Base-by-base conservation (phyloP, 2,888 invertebrate species). In the Bhutanitis thaidina region DNA sequence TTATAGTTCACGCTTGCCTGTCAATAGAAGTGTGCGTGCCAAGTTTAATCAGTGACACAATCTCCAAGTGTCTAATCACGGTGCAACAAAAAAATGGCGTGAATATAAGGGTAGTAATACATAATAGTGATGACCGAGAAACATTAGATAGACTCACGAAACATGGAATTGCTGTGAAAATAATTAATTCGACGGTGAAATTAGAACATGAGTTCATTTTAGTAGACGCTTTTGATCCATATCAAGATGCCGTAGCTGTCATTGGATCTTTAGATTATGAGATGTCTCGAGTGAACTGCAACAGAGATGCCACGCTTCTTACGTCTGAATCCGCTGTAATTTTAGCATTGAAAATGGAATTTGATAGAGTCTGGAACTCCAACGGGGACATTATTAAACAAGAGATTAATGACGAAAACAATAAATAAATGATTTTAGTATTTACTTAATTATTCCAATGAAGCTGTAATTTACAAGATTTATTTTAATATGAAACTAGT, bases 191-290 rank as follows among this genome's bases (percentile, higher is more conserved):
- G 1, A 29, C 43, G 3, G 67, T 77, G 8, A 65, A 61, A 10
- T 54, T 84, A 44, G 76, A 72, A 54, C 77, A 84, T 38, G 79
- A 83, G 52, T 84, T 83, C 47, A 61, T 80, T 49, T 61, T 86
- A 45, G 62, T 85, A 7, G 81, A 85, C 48, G 74, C 66, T 8
- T 29, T 16, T 5, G 54, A 54, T 7, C 59, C 54, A 52, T 7
- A 48, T 35, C 3, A 40, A 43, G 74, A 72, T n/a, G 68, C 75
- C 1, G 62, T 83, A 36, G 83, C 76, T 0, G 60, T 79, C 12
- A 58, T 80, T 14, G 83, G 84, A 1, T 71, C 77, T 0, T 56
- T 85, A 13, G 75, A 81, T 56, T 74, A 75, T 45, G 74, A 74
- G 35, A 58, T 71, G 0, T 44, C 54, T 9, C 54, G 69, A 8